Evolutionary conservation across 2,797 vertebrate genomes (phyloP).

Genomic region (Catamblyrhynchus diadema): DNA sequence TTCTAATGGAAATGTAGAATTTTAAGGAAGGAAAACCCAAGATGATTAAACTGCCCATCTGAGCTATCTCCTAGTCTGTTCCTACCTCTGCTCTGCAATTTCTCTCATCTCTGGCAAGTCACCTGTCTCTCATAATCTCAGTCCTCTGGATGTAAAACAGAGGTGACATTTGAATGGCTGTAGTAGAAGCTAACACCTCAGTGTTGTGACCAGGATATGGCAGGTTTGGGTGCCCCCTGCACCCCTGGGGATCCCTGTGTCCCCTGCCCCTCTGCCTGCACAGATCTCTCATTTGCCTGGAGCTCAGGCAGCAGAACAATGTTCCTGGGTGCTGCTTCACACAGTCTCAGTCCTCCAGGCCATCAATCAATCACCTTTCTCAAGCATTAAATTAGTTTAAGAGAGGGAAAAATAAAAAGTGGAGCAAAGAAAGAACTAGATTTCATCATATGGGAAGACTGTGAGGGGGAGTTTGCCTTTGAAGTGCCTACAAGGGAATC

Average conservation of each 20-base stretch:
- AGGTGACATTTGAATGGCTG: background rate
- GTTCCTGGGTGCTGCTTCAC: background rate
- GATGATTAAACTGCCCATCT: background rate
- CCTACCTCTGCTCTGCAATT: background rate
- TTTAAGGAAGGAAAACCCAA: background rate
- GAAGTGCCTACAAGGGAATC: constrained; percentile 50
- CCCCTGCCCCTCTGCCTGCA: background rate
- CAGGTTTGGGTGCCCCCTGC: background rate
- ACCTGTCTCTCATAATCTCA: background rate
- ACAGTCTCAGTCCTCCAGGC: background rate
- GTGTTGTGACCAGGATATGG: rapidly evolving
- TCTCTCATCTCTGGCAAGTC: background rate
- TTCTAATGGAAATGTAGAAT: background rate
- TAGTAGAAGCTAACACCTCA: background rate
- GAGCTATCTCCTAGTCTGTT: background rate
- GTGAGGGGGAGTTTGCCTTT: constrained; percentile 18
- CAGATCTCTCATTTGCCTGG: background rate
- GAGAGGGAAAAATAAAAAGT: constrained; percentile 19
- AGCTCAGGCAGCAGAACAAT: background rate
- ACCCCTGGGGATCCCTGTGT: background rate
- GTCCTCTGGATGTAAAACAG: background rate
- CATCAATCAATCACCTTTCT: constrained; percentile 35
- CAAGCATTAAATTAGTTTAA: constrained; percentile 21
- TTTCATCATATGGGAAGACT: background rate
- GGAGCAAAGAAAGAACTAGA: constrained; percentile 6